A percentile compares a stretch with the other conserved stretches of the same genome.
Conservation (phyloP, 2,113 vertebrate genomes). For the Machaerirhynchus nigripectus region DNA sequence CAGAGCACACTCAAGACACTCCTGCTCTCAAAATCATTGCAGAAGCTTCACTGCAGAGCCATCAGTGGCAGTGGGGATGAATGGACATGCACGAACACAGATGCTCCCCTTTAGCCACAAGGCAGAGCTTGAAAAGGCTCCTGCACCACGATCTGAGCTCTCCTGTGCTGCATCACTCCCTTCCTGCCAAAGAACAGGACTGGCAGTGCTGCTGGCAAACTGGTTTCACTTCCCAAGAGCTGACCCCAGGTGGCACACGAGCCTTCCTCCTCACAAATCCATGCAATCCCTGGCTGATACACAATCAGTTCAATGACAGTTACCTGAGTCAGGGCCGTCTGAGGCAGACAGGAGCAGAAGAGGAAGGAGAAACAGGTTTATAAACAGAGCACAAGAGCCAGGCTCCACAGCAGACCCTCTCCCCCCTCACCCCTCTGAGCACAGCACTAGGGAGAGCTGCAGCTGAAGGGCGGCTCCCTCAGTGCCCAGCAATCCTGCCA, state of each 20-base stretch:
- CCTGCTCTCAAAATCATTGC: neutral
- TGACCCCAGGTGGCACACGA: rapidly evolving
- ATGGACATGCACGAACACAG: neutral
- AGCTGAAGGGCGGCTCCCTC: neutral
- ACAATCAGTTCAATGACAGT: neutral
- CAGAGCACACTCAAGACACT: neutral
- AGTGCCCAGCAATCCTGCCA: neutral
- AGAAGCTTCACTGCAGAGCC: neutral
- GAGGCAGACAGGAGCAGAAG: slow-evolving; percentile 61
- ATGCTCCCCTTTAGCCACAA: neutral
- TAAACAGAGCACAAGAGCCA: slow-evolving; percentile 17
- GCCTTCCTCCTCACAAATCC: neutral
- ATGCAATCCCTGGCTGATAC: neutral
- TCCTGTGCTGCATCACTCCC: neutral
- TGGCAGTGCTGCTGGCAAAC: neutral
- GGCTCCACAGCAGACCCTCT: neutral
- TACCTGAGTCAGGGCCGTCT: slow-evolving; percentile 84
- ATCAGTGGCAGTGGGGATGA: neutral
- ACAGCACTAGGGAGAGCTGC: neutral
- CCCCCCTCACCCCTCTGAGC: neutral
- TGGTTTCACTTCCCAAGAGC: neutral
- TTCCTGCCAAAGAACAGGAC: neutral
- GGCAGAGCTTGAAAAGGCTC: neutral
- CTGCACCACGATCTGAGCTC: neutral
- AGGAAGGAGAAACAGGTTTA: slow-evolving; percentile 56